A percentile compares a stretch with the other conserved stretches of the same genome.
Conservation (phyloP, 2,888 invertebrate genomes). For the Ophion obscuratus region DNA sequence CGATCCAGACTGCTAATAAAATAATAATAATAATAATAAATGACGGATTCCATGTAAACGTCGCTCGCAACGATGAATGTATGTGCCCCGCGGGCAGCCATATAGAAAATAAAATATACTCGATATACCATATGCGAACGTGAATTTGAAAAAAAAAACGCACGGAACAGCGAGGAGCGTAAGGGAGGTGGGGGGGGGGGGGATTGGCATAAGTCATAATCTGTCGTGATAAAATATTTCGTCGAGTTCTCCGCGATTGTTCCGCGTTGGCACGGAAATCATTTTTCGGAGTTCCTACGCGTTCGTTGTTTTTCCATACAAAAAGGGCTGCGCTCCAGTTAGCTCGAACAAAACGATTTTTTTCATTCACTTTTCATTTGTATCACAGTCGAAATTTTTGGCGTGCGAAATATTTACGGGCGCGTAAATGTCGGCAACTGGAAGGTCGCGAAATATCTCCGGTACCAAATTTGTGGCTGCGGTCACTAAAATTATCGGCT, state of each 20-base stretch:
- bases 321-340: neutral
- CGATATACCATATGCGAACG: conserved; percentile 51
- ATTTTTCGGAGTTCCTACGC: neutral
- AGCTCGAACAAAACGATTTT: conserved; percentile 1
- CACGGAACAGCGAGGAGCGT: conserved; percentile 6
- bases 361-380: neutral
- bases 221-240: conserved; percentile 53
- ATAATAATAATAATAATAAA: conserved; percentile 30
- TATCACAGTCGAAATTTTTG: conserved; percentile 10
- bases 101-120: conserved; percentile 46
- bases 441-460: neutral
- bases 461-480: neutral
- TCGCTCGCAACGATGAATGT: conserved; percentile 48
- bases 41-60: conserved; percentile 29
- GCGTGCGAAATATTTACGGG: neutral
- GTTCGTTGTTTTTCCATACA: conserved; percentile 18
- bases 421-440: neutral
- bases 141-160: conserved; percentile 19
- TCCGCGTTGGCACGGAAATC: conserved; percentile 11
- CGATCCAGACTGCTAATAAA: conserved; percentile 52
- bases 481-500: neutral
- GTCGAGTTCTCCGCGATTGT: conserved; percentile 28
- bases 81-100: conserved; percentile 47
- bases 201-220: conserved; percentile 47
- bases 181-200: neutral